Conservation (phyloP, 1,140 invertebrate species). For the Pinna nobilis region DNA sequence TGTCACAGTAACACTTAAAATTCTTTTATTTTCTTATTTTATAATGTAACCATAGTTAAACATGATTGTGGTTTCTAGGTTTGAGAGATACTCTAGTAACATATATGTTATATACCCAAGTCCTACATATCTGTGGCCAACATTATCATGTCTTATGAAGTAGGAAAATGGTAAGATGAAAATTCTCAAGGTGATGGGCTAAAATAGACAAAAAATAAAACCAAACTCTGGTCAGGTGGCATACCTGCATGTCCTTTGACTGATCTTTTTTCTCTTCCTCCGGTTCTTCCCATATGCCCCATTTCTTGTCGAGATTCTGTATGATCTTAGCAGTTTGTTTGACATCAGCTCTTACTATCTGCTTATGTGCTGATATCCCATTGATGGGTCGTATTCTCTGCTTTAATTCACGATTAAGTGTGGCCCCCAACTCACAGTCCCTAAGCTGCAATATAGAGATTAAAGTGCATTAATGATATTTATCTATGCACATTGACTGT, state of each 20-base stretch:
- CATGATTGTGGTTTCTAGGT: too few species aligned
- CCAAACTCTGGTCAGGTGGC: background rate
- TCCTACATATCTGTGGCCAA: too few species aligned
- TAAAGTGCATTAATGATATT: background rate
- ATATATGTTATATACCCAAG: too few species aligned
- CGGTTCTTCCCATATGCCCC: conserved; percentile 84
- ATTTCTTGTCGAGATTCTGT: conserved; percentile 91
- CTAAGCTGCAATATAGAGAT: conserved; percentile 80
- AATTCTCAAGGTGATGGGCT: background rate
- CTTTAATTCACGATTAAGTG: conserved; percentile 94
- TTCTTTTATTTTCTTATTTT: too few species aligned
- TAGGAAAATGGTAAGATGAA: too few species aligned
- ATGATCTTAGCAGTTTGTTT: conserved; percentile 96
- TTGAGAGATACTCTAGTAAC: too few species aligned
- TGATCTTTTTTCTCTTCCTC: conserved; percentile 72
- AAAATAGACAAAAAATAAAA: background rate
- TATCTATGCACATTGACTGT: background rate
- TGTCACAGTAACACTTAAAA: too few species aligned
- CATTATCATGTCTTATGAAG: too few species aligned
- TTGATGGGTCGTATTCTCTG: conserved; percentile 94
- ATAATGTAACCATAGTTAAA: too few species aligned
- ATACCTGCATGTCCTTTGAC: conserved; percentile 58
- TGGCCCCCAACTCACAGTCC: conserved; percentile 94
- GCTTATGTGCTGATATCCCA: conserved; percentile 92
- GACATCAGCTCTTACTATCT: conserved; percentile 92